Evolutionary conservation across 2,888 invertebrate species (phyloP), one percentile per base, ranked within the genome.

Genomic region (Acholoe squamosa): DNA sequence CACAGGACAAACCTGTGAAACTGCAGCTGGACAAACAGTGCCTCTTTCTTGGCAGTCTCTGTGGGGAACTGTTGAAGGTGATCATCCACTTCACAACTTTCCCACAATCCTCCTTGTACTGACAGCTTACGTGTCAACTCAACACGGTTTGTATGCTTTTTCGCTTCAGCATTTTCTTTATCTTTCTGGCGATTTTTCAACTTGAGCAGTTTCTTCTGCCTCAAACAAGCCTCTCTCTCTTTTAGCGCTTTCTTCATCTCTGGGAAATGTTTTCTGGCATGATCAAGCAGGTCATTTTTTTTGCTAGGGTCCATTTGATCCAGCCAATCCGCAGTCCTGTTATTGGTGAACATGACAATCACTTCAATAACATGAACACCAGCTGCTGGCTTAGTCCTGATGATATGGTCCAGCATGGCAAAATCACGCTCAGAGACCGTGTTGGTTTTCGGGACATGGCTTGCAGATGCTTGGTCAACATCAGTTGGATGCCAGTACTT

Each of bases 281-380:
- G 16, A 19, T 80, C 80, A 16, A 80, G 31, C 14, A 31, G 12
- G 14, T 80, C 7, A 28, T 14, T 80, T n/a, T 31, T 80, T 31
- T 31, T 43, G 5, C 5, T n/a, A 80, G 19, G 31, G n/a, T 33
- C 33, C 31, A 34, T 10, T 7, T 33, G 16, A 31, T 12, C n/a
- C 80, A 80, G 80, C 80, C 80, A 80, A 7, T 33, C 19, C 7
- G 34, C 80, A 16, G 80, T 80, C n/a, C 33, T 80, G 43, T 34
- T 80, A n/a, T 80, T 80, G 12, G 80, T 43, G 31, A 28, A 80
- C 80, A 80, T 33, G 16, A 43, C n/a, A 19, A 80, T 34, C 16
- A n/a, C n/a, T n/a, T n/a, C n/a, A n/a, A n/a, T n/a, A n/a, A n/a
- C n/a, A n/a, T n/a, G n/a, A n/a, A n/a, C n/a, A 5, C 34, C 33